phyloP scores from a whole-genome alignment of 2,113 vertebrate genomes.

The Oncorhynchus nerka region DNA sequence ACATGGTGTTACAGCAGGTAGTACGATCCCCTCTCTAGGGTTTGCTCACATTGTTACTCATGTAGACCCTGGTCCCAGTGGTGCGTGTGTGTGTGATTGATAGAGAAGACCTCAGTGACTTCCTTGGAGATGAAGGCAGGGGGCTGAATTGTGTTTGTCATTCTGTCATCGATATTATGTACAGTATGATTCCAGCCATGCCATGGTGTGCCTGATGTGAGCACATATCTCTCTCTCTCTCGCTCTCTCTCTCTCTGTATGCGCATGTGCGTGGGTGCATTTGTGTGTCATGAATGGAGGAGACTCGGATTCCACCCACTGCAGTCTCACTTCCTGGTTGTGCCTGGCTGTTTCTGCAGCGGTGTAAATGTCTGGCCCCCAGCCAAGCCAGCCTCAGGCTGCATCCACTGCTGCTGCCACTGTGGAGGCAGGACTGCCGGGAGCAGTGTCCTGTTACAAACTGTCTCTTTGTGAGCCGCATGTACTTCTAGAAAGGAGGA shows the following conservation, averaged over 20 bases:
- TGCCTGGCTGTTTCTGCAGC: constrained; percentile 54
- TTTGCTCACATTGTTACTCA: neutral
- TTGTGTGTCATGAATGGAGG: constrained; percentile 33
- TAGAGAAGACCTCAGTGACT: neutral
- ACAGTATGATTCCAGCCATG: neutral
- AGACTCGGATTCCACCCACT: constrained; percentile 32
- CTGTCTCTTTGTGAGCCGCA: constrained; percentile 18
- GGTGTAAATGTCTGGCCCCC: constrained; percentile 29
- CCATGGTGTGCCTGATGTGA: neutral
- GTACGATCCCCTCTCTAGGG: neutral
- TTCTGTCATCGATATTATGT: neutral
- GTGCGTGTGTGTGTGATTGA: neutral
- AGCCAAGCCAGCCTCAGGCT: constrained; percentile 52
- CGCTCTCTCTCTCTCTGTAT: constrained; percentile 16
- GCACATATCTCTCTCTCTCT: neutral
- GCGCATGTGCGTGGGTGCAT: constrained; percentile 7
- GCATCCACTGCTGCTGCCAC: constrained; percentile 10
- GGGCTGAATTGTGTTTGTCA: neutral
- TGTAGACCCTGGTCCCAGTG: neutral
- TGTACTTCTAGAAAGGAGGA: constrained; percentile 9
- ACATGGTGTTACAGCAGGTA: constrained; percentile 15
- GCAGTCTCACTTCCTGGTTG: constrained; percentile 67
- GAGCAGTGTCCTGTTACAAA: constrained; percentile 39
- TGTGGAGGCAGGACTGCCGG: constrained; percentile 28
- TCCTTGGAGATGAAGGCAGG: neutral